Evolutionary conservation across 2,888 invertebrate genomes (phyloP).

Genomic region (Dicyrtoma fusca): DNA sequence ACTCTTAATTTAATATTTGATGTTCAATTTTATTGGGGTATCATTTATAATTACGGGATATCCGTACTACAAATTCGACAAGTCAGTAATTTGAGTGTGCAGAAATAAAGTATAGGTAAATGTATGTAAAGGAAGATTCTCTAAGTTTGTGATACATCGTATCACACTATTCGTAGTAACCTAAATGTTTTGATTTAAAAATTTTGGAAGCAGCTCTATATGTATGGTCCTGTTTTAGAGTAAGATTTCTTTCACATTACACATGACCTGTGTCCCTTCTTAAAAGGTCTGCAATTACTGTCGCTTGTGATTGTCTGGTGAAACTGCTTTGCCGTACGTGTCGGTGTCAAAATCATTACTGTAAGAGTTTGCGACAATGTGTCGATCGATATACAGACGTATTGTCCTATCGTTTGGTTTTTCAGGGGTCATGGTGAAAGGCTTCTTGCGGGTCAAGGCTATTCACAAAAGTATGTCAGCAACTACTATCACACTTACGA

Average conservation of each 20-base stretch:
- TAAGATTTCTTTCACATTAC: constrained; percentile 7
- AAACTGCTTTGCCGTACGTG: constrained; percentile 6
- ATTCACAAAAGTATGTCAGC: constrained; percentile 55
- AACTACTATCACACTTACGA: too few relatives aligned
- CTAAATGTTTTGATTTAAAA: too few relatives aligned
- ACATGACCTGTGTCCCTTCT: constrained; percentile 7
- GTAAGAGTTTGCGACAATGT: too few relatives aligned
- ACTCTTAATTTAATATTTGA: too few relatives aligned
- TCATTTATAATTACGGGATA: too few relatives aligned
- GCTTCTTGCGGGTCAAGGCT: constrained; percentile 57
- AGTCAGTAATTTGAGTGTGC: not conserved
- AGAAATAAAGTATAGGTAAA: not conserved
- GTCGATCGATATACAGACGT: not conserved
- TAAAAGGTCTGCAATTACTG: not conserved
- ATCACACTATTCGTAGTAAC: not conserved
- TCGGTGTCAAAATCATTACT: not conserved
- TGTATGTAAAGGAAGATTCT: not conserved
- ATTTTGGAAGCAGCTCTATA: not conserved
- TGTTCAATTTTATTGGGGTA: too few relatives aligned
- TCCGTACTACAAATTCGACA: too few relatives aligned
- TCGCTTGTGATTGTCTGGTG: constrained; percentile 11
- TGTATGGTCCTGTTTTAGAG: not conserved
- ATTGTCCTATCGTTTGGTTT: constrained; percentile 40
- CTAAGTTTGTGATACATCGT: not conserved
- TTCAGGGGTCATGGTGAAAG: constrained; percentile 57